phyloP scores from a whole-genome alignment of 2,797 vertebrate species.

The Parauchenoglanis punctatus region DNA sequence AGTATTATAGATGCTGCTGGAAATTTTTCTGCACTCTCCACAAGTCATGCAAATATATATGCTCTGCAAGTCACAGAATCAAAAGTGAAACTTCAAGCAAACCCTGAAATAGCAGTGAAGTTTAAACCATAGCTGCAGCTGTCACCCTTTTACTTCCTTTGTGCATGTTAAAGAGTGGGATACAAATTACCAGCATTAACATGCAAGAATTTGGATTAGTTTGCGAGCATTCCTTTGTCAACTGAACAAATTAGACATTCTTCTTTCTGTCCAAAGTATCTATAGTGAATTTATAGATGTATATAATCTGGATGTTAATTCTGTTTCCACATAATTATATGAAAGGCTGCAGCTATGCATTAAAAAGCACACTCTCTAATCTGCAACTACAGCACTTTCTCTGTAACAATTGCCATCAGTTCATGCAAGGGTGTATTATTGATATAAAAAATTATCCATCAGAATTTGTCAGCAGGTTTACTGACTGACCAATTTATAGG shows the following conservation, averaged over 20 bases:
- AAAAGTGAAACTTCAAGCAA: slow-evolving; percentile 46
- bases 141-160: neutral
- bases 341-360: neutral
- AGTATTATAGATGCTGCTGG: neutral
- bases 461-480: neutral
- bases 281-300: neutral
- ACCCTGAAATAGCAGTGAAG: slow-evolving; percentile 11
- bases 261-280: neutral
- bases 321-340: neutral
- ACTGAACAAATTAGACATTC: neutral
- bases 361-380: neutral
- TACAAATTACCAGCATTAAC: neutral
- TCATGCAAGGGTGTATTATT: neutral
- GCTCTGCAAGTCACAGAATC: slow-evolving; percentile 1
- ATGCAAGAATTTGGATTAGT: neutral
- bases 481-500: neutral
- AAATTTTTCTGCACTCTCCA: slow-evolving; percentile 11
- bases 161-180: neutral
- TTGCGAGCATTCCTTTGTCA: neutral
- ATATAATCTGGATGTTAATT: neutral
- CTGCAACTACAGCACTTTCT: neutral
- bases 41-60: slow-evolving; percentile 44
- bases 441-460: neutral
- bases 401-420: neutral
- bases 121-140: slow-evolving; percentile 23